These are phyloP conservation scores for Toxotes chatareus DNA, from an alignment of 2,113 vertebrate genomes.

Conservation along the genomic window DNA sequence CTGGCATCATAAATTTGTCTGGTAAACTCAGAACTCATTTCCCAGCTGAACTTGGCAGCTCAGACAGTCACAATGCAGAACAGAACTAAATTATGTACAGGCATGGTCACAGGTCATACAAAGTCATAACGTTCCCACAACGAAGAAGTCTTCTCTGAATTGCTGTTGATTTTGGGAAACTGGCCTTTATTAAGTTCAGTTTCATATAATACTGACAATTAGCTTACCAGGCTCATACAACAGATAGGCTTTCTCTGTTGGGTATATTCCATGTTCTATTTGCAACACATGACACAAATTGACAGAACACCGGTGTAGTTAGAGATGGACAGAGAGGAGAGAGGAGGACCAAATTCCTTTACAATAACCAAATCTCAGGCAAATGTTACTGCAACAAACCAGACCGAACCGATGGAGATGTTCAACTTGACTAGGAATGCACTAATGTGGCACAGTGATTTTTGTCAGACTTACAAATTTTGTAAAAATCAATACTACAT, in stretches of 20 bases:
- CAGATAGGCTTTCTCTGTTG: neutral
- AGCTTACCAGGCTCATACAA: neutral
- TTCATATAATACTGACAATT: neutral
- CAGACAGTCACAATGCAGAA: conserved; percentile 12
- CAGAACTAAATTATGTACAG: conserved; percentile 11
- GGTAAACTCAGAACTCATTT: neutral
- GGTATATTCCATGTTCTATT: neutral
- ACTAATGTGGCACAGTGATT: neutral
- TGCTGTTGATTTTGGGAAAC: neutral
- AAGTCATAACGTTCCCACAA: conserved; percentile 15
- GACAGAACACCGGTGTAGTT: neutral
- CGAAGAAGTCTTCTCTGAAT: neutral
- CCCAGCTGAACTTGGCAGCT: conserved; percentile 1
- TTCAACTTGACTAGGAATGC: neutral
- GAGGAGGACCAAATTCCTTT: neutral
- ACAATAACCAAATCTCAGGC: conserved; percentile 8
- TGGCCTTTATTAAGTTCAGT: neutral
- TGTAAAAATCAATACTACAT: neutral
- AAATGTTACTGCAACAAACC: neutral
- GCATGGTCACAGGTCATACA: neutral
- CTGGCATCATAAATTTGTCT: neutral
- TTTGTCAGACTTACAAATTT: neutral
- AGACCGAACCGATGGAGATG: neutral
- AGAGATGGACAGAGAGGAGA: neutral
- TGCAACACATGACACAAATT: conserved; percentile 9